phyloP scores from a whole-genome alignment of 2,888 invertebrate species.

The Apotomis turbidana region DNA sequence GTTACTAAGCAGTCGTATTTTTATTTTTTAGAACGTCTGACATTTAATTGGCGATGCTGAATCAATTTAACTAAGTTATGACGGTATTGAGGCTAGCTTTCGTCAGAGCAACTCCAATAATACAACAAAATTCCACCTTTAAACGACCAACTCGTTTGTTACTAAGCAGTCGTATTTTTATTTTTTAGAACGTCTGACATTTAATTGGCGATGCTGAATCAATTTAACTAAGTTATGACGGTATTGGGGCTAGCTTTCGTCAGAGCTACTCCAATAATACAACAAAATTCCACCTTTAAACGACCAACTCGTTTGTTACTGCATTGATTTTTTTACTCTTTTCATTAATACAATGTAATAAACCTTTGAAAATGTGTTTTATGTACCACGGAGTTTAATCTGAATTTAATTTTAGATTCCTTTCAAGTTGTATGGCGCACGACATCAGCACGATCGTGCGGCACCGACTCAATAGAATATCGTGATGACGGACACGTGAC shows the following conservation, averaged over 20 bases:
- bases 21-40: background rate
- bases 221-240: background rate
- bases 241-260: background rate
- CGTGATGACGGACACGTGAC: slow-evolving; percentile 62
- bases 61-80: background rate
- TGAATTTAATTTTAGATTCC: slow-evolving; percentile 55
- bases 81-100: background rate
- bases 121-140: no score
- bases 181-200: background rate
- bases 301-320: background rate
- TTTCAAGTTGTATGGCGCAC: slow-evolving; percentile 56
- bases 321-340: slow-evolving; percentile 42
- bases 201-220: background rate
- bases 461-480: slow-evolving; percentile 57
- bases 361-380: slow-evolving; percentile 47
- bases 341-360: slow-evolving; percentile 42
- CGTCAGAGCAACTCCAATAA: background rate
- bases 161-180: background rate
- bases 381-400: slow-evolving; percentile 53
- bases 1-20: background rate
- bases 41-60: background rate
- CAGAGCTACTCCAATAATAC: background rate
- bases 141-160: no score
- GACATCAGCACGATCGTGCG: slow-evolving; percentile 57
- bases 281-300: background rate